Evolutionary conservation across 1,140 invertebrate species (phyloP).

Genomic region (Drosophila simulans): DNA sequence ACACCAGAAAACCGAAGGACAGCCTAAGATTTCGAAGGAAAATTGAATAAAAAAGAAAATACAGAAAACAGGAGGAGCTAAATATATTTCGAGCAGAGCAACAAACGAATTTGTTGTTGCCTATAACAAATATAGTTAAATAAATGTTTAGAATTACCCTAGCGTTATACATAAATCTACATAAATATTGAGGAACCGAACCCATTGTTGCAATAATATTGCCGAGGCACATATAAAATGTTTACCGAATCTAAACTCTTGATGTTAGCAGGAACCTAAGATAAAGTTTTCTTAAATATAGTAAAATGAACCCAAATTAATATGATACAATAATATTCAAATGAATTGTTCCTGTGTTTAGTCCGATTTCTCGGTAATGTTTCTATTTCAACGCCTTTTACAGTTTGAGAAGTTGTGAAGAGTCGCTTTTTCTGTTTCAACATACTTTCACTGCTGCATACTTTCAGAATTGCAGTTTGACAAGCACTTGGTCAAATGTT

Average conservation of each 20-base stretch:
- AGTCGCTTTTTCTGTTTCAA: background rate
- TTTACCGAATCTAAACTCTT: constrained; percentile 51
- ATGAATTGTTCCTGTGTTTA: no score
- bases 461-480: background rate
- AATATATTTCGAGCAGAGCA: constrained; percentile 40
- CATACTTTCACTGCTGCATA: background rate
- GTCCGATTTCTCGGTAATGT: background rate
- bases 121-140: constrained; percentile 70
- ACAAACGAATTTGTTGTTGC: constrained; percentile 75
- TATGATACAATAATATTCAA: no score
- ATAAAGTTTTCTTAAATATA: constrained; percentile 18
- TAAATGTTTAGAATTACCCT: constrained; percentile 75
- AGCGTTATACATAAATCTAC: constrained; percentile 52
- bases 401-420: background rate
- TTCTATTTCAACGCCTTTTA: background rate
- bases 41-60: constrained; percentile 19
- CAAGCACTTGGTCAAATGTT: background rate
- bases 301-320: constrained; percentile 12
- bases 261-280: constrained; percentile 58
- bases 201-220: constrained; percentile 62
- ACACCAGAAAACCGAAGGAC: constrained; percentile 53
- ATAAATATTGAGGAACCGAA: constrained; percentile 29
- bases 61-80: constrained; percentile 15
- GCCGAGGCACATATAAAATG: constrained; percentile 40
- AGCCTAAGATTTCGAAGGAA: constrained; percentile 14